These are phyloP conservation scores for Ochotona curzoniae DNA, from an alignment of 2,113 vertebrate genomes.

Conservation along the genomic window DNA sequence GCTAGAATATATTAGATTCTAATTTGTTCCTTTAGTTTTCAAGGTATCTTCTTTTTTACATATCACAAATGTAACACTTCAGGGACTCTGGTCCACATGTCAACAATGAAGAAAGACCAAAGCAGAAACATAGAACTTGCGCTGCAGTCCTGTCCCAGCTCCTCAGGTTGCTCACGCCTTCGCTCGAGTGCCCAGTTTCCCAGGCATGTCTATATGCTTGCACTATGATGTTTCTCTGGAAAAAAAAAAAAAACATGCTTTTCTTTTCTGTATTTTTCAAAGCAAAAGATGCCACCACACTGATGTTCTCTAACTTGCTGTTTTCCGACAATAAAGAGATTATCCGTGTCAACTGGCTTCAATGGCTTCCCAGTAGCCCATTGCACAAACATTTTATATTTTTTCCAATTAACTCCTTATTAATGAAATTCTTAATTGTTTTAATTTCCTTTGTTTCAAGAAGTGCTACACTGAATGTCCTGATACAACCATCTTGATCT, in stretches of 20 bases:
- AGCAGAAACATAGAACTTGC: neutral
- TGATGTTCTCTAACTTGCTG: neutral
- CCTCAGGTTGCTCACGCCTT: neutral
- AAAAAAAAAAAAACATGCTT: neutral
- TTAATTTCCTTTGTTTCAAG: slow-evolving; percentile 32
- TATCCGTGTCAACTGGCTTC: neutral
- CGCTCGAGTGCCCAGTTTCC: neutral
- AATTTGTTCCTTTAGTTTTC: neutral
- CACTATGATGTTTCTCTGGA: neutral
- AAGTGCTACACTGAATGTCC: neutral
- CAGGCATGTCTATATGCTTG: neutral
- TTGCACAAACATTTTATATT: neutral
- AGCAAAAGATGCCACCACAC: neutral
- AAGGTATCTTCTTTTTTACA: neutral
- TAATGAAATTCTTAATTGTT: slow-evolving; percentile 9
- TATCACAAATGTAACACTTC: neutral
- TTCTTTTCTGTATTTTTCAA: neutral
- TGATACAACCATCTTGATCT: neutral
- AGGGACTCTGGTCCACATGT: neutral
- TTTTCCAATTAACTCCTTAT: slow-evolving; percentile 1
- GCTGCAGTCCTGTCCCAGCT: neutral
- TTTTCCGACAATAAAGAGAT: neutral
- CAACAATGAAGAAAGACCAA: neutral
- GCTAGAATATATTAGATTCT: neutral
- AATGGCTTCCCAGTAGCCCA: neutral